These are phyloP conservation scores for Apodemia hepburni DNA, from an alignment of 2,888 invertebrate genomes.

Conservation along the genomic window DNA sequence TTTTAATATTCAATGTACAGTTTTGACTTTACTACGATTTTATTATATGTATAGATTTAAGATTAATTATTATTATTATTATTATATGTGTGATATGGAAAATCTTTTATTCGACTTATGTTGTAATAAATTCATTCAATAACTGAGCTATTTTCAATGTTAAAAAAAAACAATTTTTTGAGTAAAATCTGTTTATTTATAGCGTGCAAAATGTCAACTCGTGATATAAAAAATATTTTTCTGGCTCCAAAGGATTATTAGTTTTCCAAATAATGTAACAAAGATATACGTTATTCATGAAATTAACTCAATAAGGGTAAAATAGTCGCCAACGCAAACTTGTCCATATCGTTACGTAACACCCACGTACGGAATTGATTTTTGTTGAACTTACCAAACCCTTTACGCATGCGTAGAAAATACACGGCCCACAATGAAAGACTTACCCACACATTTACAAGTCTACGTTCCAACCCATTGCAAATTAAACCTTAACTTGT, in stretches of 20 bases:
- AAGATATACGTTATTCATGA: slow-evolving; percentile 35
- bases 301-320: slow-evolving; percentile 55
- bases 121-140: too few species aligned
- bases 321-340: slow-evolving; percentile 50
- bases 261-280: background rate
- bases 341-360: slow-evolving; percentile 69
- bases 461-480: slow-evolving; percentile 22
- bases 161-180: too few species aligned
- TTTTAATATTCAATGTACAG: too few species aligned
- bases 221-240: too few species aligned
- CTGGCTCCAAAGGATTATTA: background rate
- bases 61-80: too few species aligned
- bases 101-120: too few species aligned
- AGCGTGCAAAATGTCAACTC: too few species aligned
- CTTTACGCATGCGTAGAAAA: slow-evolving; percentile 63
- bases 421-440: slow-evolving; percentile 49
- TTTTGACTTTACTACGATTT: too few species aligned
- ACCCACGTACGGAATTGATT: slow-evolving; percentile 75
- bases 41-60: too few species aligned
- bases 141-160: too few species aligned
- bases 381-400: slow-evolving; percentile 54
- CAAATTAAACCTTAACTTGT: slow-evolving; percentile 32
- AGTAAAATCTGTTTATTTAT: too few species aligned
- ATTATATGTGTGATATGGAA: too few species aligned
- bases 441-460: slow-evolving; percentile 45